A percentile compares a stretch with the other conserved stretches of the same genome.
Evolutionary conservation across 2,113 vertebrate species (phyloP).

Genomic region (Mixornis gularis): DNA sequence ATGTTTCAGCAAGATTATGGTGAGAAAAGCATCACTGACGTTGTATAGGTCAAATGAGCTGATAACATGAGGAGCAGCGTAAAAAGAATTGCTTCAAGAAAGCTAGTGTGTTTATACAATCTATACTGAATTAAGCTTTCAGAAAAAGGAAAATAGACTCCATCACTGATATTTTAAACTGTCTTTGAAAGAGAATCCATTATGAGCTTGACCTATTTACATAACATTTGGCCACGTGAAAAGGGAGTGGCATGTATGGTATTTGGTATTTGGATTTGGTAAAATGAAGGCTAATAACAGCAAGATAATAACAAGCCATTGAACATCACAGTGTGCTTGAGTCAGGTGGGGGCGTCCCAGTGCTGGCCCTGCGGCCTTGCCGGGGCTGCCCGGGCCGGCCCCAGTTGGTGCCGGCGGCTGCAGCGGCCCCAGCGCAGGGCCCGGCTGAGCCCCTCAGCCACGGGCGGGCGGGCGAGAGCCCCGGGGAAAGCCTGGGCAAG

Average conservation of each 20-base stretch:
- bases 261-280: background rate
- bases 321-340: background rate
- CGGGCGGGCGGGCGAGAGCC: background rate
- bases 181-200: background rate
- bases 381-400: rapidly evolving
- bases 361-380: rapidly evolving
- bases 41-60: background rate
- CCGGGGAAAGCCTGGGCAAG: background rate
- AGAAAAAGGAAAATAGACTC: background rate
- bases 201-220: background rate
- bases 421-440: background rate
- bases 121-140: background rate
- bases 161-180: background rate
- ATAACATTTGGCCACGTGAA: background rate
- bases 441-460: background rate
- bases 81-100: background rate
- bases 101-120: background rate
- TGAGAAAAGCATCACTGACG: background rate
- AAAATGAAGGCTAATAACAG: background rate
- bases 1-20: background rate
- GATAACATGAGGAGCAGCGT: background rate
- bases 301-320: background rate
- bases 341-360: too few species aligned
- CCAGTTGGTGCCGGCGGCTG: background rate
- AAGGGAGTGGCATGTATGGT: background rate